Percentiles rank a stretch among this genome's conserved stretches.
Evolutionary conservation across 64 coral and sea anemone genomes (phyloP).

Genomic region (Porites australiensis): DNA sequence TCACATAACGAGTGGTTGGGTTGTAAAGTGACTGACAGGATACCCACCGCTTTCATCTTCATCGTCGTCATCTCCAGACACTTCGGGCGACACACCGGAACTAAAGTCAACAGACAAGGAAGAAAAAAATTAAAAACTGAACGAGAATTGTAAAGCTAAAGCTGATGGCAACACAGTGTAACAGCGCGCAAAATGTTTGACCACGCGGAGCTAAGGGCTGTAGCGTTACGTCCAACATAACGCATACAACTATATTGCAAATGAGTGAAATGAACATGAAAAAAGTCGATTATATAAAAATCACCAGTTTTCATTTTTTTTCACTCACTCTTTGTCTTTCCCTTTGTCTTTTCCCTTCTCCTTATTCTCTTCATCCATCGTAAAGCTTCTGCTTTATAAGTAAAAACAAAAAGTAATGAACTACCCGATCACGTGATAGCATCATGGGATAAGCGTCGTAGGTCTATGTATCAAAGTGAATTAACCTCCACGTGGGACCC

Average conservation of each 20-base stretch:
- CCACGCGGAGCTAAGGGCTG: too few species aligned
- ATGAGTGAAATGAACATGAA: too few species aligned
- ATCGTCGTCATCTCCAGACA: slow-evolving; percentile 69
- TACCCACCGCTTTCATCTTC: slow-evolving; percentile 48
- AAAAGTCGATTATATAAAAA: too few species aligned
- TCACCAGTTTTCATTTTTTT: too few species aligned
- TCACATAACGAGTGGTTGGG: too few species aligned
- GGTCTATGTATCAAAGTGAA: too few species aligned
- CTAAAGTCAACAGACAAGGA: background rate
- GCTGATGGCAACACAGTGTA: too few species aligned
- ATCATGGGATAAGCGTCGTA: too few species aligned
- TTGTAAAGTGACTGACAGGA: background rate
- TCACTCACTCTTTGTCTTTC: slow-evolving; percentile 15
- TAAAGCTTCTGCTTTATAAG: slow-evolving; percentile 32
- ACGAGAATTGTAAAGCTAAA: background rate
- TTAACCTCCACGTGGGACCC: too few species aligned
- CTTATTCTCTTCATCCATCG: slow-evolving; percentile 34
- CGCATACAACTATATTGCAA: too few species aligned
- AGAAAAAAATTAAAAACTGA: background rate
- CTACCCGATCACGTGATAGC: background rate
- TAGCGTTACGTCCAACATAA: too few species aligned
- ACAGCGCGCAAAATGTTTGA: too few species aligned
- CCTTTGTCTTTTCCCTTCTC: slow-evolving; percentile 1
- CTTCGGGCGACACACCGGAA: slow-evolving; percentile 55
- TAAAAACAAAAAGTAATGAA: background rate